Conservation (phyloP, 1,140 invertebrate species). For the Heliconius hewitsoni region DNA sequence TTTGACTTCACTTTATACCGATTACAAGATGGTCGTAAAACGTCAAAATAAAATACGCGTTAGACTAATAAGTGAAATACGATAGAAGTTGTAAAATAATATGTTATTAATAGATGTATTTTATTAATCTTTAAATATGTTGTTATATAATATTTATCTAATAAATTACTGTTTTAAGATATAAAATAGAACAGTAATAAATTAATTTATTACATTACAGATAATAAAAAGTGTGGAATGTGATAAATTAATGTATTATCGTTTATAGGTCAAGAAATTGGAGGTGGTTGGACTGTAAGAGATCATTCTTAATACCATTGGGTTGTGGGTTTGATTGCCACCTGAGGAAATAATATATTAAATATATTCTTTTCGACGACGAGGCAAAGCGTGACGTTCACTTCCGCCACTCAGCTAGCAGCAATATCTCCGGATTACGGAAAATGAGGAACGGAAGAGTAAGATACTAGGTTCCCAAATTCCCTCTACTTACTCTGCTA, state of each 20-base stretch:
- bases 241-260: no score
- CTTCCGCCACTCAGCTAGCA: not conserved
- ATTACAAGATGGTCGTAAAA: slow-evolving; percentile 56
- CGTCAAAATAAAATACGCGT: slow-evolving; percentile 61
- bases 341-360: not conserved
- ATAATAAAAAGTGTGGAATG: no score
- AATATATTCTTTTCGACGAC: not conserved
- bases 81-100: slow-evolving; percentile 1
- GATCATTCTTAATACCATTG: no score
- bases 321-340: not conserved
- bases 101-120: not conserved
- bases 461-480: no score
- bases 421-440: no score
- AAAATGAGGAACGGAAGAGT: no score
- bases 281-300: no score
- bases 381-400: not conserved
- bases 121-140: not conserved
- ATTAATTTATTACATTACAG: no score
- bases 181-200: not conserved
- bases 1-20: slow-evolving; percentile 48
- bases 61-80: slow-evolving; percentile 61
- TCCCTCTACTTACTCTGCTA: no score
- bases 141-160: not conserved
- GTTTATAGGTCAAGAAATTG: no score
- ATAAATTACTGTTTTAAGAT: not conserved